Evolutionary conservation across 2,113 vertebrate genomes (phyloP).

Genomic region (Scartelaos histophorus): DNA sequence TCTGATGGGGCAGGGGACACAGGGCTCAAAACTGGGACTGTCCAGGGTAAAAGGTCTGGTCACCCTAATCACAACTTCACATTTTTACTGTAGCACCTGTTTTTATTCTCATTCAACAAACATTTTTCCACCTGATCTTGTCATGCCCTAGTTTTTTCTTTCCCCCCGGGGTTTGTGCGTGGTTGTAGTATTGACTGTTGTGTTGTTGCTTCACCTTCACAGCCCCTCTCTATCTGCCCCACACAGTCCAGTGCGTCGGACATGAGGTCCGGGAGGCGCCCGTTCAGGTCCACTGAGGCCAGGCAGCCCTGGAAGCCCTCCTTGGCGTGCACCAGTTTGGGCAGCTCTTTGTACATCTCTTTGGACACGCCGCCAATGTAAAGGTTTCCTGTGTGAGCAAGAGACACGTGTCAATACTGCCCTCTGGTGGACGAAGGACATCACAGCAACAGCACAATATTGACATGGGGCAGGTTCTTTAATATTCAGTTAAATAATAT

Average conservation of each 20-base stretch:
- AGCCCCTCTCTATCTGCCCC: slow-evolving; percentile 95
- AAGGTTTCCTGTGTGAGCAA: slow-evolving; percentile 82
- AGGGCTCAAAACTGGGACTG: no score
- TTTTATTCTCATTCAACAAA: no score
- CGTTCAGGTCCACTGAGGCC: slow-evolving; percentile 93
- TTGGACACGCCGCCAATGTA: slow-evolving; percentile 93
- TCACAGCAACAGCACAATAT: background rate
- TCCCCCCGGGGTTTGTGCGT: background rate
- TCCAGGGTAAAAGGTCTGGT: no score
- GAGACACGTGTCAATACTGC: slow-evolving; percentile 46
- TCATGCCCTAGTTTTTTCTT: background rate
- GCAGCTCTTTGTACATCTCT: slow-evolving; percentile 92
- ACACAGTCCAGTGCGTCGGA: slow-evolving; percentile 94
- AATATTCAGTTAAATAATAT: background rate
- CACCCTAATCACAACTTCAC: no score
- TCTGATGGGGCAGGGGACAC: no score
- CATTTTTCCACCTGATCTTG: background rate
- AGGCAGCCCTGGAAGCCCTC: slow-evolving; percentile 97
- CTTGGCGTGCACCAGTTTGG: slow-evolving; percentile 93
- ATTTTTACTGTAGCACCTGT: no score
- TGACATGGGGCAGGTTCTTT: no score
- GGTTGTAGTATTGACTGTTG: no score
- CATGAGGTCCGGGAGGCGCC: slow-evolving; percentile 92
- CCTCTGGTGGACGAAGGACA: slow-evolving; percentile 55
- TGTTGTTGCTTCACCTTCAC: slow-evolving; percentile 85